Evolutionary conservation across 2,113 vertebrate species (phyloP).

Genomic region (Micromys minutus): DNA sequence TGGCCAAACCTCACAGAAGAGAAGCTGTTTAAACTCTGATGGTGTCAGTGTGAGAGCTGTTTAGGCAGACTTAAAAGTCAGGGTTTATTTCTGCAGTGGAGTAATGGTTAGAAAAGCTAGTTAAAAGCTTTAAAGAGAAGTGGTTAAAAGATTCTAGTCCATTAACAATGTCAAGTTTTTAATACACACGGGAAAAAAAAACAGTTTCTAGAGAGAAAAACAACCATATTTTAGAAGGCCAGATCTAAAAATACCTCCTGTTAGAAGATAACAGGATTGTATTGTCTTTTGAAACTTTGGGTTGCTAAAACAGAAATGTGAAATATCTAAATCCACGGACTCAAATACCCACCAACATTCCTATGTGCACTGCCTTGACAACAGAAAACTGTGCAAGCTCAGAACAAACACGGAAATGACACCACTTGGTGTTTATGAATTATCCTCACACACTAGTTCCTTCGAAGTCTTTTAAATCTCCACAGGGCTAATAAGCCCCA

Average conservation of each 20-base stretch:
- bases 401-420: neutral
- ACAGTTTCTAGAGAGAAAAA: neutral
- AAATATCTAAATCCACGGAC: constrained; percentile 2
- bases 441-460: neutral
- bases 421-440: neutral
- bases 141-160: neutral
- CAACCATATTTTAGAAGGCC: neutral
- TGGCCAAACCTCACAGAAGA: neutral
- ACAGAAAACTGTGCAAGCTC: neutral
- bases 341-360: neutral
- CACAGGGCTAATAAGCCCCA: neutral
- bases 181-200: constrained; percentile 25
- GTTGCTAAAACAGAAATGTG: constrained; percentile 38
- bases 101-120: neutral
- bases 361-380: neutral
- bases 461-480: constrained; percentile 27
- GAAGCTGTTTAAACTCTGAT: neutral
- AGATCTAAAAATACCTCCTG: constrained; percentile 17
- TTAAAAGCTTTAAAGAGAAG: neutral
- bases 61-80: neutral
- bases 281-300: neutral
- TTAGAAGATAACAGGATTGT: neutral
- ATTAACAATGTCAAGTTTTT: constrained; percentile 35
- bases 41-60: neutral
- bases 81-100: constrained; percentile 27